Percentiles rank a stretch among this genome's conserved stretches.
Conservation (phyloP, 1,140 invertebrate genomes). For the Hylyphantes graminicola region DNA sequence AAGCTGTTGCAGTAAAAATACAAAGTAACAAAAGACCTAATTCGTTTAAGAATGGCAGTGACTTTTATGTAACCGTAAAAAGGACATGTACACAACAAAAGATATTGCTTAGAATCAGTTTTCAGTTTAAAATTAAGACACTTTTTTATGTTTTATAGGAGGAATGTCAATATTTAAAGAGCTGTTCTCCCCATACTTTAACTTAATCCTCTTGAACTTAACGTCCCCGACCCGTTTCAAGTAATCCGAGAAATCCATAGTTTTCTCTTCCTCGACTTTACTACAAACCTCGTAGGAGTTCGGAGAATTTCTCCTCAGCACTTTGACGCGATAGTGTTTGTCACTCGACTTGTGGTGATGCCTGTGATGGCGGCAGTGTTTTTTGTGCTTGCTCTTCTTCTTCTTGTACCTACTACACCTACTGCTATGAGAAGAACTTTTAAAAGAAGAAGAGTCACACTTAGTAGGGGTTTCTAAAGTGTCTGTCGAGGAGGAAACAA, state of each 20-base stretch:
- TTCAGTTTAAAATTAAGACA: conserved; percentile 53
- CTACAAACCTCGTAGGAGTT: conserved; percentile 13
- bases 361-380: background rate
- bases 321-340: conserved; percentile 10
- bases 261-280: background rate
- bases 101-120: conserved; percentile 33
- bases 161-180: conserved; percentile 58
- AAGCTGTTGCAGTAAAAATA: conserved; percentile 8
- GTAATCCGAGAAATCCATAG: conserved; percentile 41
- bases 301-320: conserved; percentile 21
- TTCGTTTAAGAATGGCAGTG: conserved; percentile 39
- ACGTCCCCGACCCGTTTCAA: conserved; percentile 42
- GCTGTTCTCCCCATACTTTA: conserved; percentile 49
- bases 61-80: conserved; percentile 1
- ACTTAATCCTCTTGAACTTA: conserved; percentile 45
- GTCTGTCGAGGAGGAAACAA: conserved; percentile 43
- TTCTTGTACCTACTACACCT: conserved; percentile 45
- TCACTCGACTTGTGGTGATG: background rate
- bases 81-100: conserved; percentile 16
- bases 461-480: conserved; percentile 23
- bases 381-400: conserved; percentile 55
- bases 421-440: conserved; percentile 20
- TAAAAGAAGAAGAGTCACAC: background rate
- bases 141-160: conserved; percentile 54
- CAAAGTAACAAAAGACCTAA: conserved; percentile 49